Base-by-base conservation (phyloP, 1,140 invertebrate species). In the Lysiphlebus fabarum region DNA sequence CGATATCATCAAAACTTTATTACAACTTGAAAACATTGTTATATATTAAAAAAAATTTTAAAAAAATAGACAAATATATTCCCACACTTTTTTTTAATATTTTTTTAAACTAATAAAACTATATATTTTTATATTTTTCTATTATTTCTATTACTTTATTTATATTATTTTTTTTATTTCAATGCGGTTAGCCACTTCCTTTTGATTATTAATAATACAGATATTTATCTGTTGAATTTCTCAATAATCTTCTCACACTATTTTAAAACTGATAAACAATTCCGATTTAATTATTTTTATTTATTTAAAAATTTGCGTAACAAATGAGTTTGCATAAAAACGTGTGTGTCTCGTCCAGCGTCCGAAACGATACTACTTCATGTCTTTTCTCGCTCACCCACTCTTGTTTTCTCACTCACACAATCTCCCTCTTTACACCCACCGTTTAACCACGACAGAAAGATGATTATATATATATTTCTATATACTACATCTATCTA, bases 361-460 rank as follows among this genome's bases (percentile, higher is more conserved):
- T 76, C 74, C 73, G 70, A 75, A 73, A 74, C 76, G 74, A 74
- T 72, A 76, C 74, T 76, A 77, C 71, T 70, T 69, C 64, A 71
- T 69, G 70, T 67, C 61, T 66, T 72, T 67, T 71, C 67, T 71
- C 67, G 59, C 71, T 74, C 70, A 44, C 63, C 59, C 65, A 56
- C 38, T 53, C 51, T 58, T 59, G 53, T 50, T 17, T 53, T 72
- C 64, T 73, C 68, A 70, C 64, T 70, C 70, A 65, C 63, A 64
- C 47, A 49, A 59, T 48, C 72, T 69, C 70, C 64, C 68, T 64
- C 63, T 65, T 67, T 67, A 37, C 58, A 33, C 72, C 68, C 72
- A 68, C 68, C 66, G 59, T 17, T 44, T 14, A 42, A 14, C 59
- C 43, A 12, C 56, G 37, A 56, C 43, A 41, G 55, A 57, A 64